Base-by-base conservation (phyloP, 2,888 invertebrate genomes). In the Zelleria hepariella region DNA sequence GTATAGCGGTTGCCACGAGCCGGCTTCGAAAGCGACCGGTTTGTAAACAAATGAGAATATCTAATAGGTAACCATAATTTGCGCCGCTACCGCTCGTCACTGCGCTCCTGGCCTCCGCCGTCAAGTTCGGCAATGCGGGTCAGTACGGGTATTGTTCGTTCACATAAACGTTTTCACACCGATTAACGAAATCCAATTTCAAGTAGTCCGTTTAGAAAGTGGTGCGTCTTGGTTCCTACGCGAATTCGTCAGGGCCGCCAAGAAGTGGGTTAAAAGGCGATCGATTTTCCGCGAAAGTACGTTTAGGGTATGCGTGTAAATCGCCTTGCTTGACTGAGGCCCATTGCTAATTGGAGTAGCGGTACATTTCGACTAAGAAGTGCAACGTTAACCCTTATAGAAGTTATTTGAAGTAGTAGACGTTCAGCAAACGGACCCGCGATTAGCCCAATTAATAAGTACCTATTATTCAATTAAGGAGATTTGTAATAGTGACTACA, bases 201-300 rank as follows among this genome's bases (percentile, higher is more conserved):
- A 55, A 55, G 32, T 27, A 55, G 32, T 18, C 7, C 20, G 32
- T 55, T 55, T 67, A 71, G 74, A 78, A 79, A 80, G 76, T 72
- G 62, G 68, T 63, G 65, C 68, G 63, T 64, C 63, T 67, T 63
- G 64, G 66, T 69, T 67, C 67, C 71, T 70, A 69, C 27, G 53
- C 32, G 52, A 61, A 67, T 70, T 66, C 62, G 64, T 64, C 67
- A 72, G 71, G 70, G 64, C 66, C 59, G 65, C 42, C 27, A 18
- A 58, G 55, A 64, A 65, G 69, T 74, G 66, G 72, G 72, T 66
- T 70, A 68, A 65, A 67, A 67, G 69, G 58, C 55, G 59, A 56
- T 67, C 60, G 65, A 70, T 68, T 77, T 77, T 73, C 51, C 73
- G 72, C 71, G 75, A 77, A 75, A 77, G 72, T 71, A 65, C 58